Evolutionary conservation across 2,797 vertebrate genomes (phyloP).

Genomic region (Linurgus olivaceus): DNA sequence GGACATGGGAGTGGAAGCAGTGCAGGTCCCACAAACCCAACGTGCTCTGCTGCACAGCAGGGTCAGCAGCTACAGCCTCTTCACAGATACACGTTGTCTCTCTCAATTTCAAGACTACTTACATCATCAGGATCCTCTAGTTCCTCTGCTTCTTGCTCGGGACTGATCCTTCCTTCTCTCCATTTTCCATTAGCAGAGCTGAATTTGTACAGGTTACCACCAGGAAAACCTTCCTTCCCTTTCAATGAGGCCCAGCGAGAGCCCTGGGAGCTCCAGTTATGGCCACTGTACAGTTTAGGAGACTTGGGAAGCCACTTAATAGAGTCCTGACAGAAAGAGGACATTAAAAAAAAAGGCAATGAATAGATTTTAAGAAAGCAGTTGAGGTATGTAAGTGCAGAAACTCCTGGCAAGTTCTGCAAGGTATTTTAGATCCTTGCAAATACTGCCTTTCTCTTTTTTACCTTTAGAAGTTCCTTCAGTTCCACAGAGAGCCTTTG

Average conservation of each 20-base stretch:
- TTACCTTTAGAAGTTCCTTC: not conserved
- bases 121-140: slow-evolving; percentile 69
- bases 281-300: slow-evolving; percentile 63
- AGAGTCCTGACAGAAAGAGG: slow-evolving; percentile 67
- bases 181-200: slow-evolving; percentile 56
- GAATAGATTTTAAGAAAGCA: not conserved
- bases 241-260: slow-evolving; percentile 67
- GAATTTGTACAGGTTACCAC: slow-evolving; percentile 50
- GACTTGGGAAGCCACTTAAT: slow-evolving; percentile 72
- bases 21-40: not conserved
- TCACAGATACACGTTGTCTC: not conserved
- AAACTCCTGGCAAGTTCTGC: not conserved
- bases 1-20: not conserved
- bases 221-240: slow-evolving; percentile 62
- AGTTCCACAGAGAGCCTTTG: not conserved
- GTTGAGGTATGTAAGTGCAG: not conserved
- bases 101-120: slow-evolving; percentile 33
- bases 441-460: not conserved
- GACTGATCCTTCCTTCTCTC: slow-evolving; percentile 61
- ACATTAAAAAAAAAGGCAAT: not conserved
- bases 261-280: slow-evolving; percentile 71
- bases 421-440: not conserved
- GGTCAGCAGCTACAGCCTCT: not conserved
- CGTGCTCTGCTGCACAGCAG: accelerated
- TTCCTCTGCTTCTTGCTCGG: slow-evolving; percentile 75